phyloP scores from a whole-genome alignment of 2,113 vertebrate genomes.

The Ploceus nigricollis region DNA sequence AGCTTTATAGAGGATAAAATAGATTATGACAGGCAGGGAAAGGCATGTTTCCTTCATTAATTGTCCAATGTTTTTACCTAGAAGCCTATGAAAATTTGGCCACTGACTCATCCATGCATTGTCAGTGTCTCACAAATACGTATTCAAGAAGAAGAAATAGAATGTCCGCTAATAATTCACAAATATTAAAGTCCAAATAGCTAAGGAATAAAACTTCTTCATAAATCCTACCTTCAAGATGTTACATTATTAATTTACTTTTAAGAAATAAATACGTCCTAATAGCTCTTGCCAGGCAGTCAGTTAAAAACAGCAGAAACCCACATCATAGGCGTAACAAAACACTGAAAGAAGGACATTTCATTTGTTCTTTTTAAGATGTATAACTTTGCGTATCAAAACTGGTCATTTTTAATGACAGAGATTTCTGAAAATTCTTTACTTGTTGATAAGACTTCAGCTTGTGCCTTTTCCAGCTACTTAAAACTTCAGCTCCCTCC shows the following conservation, averaged over 20 bases:
- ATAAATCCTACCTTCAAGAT: not conserved
- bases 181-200: not conserved
- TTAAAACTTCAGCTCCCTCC: not conserved
- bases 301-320: not conserved
- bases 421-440: not conserved
- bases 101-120: not conserved
- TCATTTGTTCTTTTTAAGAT: not conserved
- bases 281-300: not conserved
- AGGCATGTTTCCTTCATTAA: not conserved
- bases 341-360: not conserved
- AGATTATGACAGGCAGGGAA: not conserved
- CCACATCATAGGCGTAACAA: not conserved
- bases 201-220: not conserved
- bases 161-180: not conserved
- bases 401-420: not conserved
- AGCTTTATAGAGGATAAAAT: not conserved
- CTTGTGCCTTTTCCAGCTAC: not conserved
- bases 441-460: not conserved
- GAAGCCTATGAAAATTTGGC: not conserved
- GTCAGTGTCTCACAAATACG: not conserved
- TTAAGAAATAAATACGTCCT: not conserved
- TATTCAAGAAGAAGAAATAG: not conserved
- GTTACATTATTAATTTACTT: not conserved
- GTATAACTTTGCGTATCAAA: not conserved
- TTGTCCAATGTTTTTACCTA: not conserved